Base-by-base conservation (phyloP, 2,113 vertebrate genomes). In the Notothenia coriiceps region DNA sequence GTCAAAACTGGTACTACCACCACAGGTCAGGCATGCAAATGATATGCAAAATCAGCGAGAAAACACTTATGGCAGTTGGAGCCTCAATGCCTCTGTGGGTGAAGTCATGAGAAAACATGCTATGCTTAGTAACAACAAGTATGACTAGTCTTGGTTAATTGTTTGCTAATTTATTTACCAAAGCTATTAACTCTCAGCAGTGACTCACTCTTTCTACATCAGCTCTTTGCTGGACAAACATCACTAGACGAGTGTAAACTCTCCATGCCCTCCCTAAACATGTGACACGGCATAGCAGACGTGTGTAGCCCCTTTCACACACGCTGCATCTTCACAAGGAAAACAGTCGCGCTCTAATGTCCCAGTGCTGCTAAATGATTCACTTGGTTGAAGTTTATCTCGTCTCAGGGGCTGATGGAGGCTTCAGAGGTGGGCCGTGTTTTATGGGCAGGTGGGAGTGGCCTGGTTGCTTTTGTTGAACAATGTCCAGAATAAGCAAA, bases 11-110 rank as follows among this genome's bases (percentile, higher is more conserved):
- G 61, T 82, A 79, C 70, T 85, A 71, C 84, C 54, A 70, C 82
- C 25, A 46, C 80, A 84, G 61, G 65, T 20, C 66, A 47, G 25
- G 11, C 74, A 95, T 95, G 94, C 92, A 94, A 95, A 95, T 91
- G 0, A 1, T 77, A 94, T 94, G 93, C 90, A 95, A 95, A 94
- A 67, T 29, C 50, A 18, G 25, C 25, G 47, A 75, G 76, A 77
- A 80, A 90, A 82, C 79, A 35, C 44, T 67, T 15, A 49, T 87
- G 82, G 76, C 91, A 85, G 89, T 82, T 93, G 82, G 86, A 75
- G 85, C 74, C 55, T 33, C 54, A 29, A 80, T 70, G 29, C 54
- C 74, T 64, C 76, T 10, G 57, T 52, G 59, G 56, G 62, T 59
- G 44, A 59, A 69, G 82, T 86, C 81, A 44, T 87, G 83, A 78